Conservation (phyloP, 2,888 invertebrate species). For the Urechis unicinctus region DNA sequence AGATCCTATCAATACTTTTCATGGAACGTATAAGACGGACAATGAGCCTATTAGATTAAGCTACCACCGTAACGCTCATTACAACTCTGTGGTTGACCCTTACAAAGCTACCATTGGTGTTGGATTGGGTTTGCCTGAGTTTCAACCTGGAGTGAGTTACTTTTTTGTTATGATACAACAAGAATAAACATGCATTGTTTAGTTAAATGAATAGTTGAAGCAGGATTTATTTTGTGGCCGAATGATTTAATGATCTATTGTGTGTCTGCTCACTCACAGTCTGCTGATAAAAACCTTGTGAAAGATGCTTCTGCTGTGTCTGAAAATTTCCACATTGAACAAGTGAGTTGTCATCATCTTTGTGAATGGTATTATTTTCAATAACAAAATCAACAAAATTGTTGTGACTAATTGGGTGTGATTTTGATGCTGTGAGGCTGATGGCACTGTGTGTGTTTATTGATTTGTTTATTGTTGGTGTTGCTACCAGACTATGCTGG, state of each 20-base stretch:
- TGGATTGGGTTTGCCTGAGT: slow-evolving; percentile 75
- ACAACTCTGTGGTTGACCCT: slow-evolving; percentile 82
- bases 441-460: too few species aligned
- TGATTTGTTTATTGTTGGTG: background rate
- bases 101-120: slow-evolving; percentile 71
- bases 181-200: too few species aligned
- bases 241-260: background rate
- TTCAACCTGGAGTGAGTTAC: slow-evolving; percentile 60
- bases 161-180: background rate
- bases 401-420: background rate
- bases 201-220: too few species aligned
- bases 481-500: slow-evolving; percentile 68
- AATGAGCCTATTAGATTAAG: slow-evolving; percentile 68
- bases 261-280: slow-evolving; percentile 30
- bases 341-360: too few species aligned
- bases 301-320: slow-evolving; percentile 70
- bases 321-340: slow-evolving; percentile 73
- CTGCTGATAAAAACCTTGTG: slow-evolving; percentile 66
- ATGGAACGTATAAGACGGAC: slow-evolving; percentile 68
- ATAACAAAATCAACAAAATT: background rate
- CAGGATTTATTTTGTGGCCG: too few species aligned
- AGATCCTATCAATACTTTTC: slow-evolving; percentile 84
- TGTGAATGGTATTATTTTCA: background rate
- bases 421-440: background rate
- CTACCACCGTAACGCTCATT: slow-evolving; percentile 80